Percentiles rank a stretch among this genome's conserved stretches.
Evolutionary conservation across 2,113 vertebrate species (phyloP).

Genomic region (Jaculus jaculus): DNA sequence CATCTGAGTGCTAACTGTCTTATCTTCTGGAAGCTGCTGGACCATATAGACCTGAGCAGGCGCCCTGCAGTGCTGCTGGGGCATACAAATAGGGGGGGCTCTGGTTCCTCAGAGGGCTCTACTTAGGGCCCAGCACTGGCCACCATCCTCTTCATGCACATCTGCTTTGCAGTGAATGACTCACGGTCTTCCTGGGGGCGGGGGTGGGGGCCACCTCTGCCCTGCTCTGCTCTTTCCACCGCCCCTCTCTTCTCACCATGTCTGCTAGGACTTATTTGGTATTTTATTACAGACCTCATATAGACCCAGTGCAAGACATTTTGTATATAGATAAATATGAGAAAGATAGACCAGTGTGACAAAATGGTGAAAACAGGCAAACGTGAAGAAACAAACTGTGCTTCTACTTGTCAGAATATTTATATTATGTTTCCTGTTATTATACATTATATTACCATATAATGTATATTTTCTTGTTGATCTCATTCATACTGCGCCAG

Average conservation of each 20-base stretch:
- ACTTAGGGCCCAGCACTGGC: accelerated
- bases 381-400: neutral
- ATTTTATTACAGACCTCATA: neutral
- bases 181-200: too few species aligned
- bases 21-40: neutral
- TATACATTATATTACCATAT: neutral
- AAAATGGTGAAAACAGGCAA: neutral
- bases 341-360: neutral
- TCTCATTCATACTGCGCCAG: too few species aligned
- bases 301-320: neutral
- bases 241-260: neutral
- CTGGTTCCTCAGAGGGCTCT: neutral
- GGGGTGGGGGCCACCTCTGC: too few species aligned
- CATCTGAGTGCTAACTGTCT: neutral
- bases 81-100: neutral
- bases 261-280: neutral
- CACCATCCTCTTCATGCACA: too few species aligned
- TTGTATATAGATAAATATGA: neutral
- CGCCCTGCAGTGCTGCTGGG: neutral
- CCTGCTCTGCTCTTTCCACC: neutral
- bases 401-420: neutral
- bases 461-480: neutral
- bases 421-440: neutral
- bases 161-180: too few species aligned
- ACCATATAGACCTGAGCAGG: accelerated